These are phyloP conservation scores for Corydoras maculifer DNA, from an alignment of 2,113 vertebrate genomes.

Conservation along the genomic window DNA sequence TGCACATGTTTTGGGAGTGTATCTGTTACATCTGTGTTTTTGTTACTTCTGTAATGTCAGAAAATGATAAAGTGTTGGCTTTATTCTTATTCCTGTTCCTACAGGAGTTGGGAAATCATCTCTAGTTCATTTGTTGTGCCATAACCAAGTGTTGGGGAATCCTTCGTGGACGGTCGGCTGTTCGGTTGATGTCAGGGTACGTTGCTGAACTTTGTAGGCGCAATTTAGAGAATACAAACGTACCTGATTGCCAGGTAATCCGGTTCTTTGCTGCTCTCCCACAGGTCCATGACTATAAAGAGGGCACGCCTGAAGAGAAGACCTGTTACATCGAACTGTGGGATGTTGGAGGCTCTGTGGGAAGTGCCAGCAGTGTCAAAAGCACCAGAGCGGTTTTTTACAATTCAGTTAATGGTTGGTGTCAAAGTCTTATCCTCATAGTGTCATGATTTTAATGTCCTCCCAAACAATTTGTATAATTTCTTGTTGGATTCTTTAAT, in stretches of 20 bases:
- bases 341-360: constrained; percentile 94
- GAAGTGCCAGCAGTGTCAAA: constrained; percentile 88
- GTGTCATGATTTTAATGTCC: too few species aligned
- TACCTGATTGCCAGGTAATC: too few species aligned
- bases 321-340: constrained; percentile 93
- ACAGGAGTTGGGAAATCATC: constrained; percentile 94
- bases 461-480: too few species aligned
- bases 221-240: too few species aligned
- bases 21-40: too few species aligned
- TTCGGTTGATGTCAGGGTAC: constrained; percentile 93
- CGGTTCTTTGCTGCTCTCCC: neutral
- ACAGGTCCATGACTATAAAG: constrained; percentile 95
- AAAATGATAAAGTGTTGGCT: neutral
- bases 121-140: constrained; percentile 89
- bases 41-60: too few species aligned
- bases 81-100: constrained; percentile 13
- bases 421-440: neutral
- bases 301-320: constrained; percentile 95
- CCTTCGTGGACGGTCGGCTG: constrained; percentile 98
- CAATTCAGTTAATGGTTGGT: constrained; percentile 86
- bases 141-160: constrained; percentile 92
- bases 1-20: too few species aligned
- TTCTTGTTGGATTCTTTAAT: too few species aligned
- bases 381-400: constrained; percentile 97
- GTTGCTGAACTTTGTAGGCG: too few species aligned